Conservation (phyloP, 2,113 vertebrate genomes). For the Psittacara wagleri region DNA sequence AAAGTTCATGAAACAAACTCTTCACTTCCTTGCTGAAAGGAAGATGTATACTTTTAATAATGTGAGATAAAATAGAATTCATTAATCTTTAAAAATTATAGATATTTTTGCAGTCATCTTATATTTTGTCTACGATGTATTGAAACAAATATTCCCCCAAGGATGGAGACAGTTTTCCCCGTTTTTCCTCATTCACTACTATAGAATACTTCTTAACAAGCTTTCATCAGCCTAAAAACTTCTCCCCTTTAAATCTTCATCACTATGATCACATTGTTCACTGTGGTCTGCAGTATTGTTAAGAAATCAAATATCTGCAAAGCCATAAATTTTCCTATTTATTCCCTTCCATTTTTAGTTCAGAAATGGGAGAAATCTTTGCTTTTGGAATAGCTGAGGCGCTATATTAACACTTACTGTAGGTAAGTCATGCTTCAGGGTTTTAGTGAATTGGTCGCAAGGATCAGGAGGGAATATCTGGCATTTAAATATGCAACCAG, state of each 20-base stretch:
- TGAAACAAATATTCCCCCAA: constrained; percentile 29
- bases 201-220: not conserved
- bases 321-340: not conserved
- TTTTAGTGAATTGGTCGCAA: constrained; percentile 19
- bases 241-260: not conserved
- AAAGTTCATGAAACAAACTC: constrained; percentile 41
- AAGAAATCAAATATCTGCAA: not conserved
- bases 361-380: not conserved
- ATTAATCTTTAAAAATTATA: constrained; percentile 27
- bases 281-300: not conserved
- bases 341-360: not conserved
- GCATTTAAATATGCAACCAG: not conserved
- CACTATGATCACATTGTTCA: not conserved
- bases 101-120: constrained; percentile 54
- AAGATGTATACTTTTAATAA: constrained; percentile 42
- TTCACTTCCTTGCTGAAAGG: constrained; percentile 18
- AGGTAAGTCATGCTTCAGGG: not conserved
- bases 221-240: not conserved
- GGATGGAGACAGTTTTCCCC: not conserved
- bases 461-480: not conserved
- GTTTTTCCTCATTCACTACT: constrained; percentile 1
- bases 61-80: constrained; percentile 56
- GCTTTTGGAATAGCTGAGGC: not conserved
- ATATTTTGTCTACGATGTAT: constrained; percentile 10
- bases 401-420: not conserved